Conservation (phyloP, 2,797 vertebrate species). For the Potorous gilbertii region DNA sequence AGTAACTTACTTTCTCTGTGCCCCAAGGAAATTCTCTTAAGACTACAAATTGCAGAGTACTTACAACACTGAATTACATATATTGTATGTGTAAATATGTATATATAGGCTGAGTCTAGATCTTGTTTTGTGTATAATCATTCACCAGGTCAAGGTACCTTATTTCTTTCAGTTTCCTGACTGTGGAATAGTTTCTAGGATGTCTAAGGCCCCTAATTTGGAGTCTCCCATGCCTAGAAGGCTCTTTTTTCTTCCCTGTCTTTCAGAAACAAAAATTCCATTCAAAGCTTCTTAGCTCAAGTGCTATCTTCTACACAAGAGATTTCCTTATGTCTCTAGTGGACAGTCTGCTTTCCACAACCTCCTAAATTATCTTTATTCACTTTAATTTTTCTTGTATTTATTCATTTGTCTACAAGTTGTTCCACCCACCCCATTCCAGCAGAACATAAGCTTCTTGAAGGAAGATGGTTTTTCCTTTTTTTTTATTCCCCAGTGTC, state of each 20-base stretch:
- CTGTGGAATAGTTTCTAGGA: neutral
- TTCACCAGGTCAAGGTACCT: neutral
- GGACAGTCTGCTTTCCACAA: neutral
- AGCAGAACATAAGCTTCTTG: neutral
- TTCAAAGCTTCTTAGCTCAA: neutral
- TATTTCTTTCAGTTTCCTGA: neutral
- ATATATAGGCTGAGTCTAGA: neutral
- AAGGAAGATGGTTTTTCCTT: neutral
- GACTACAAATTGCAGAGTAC: neutral
- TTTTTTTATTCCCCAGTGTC: neutral
- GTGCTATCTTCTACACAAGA: neutral
- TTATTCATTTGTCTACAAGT: neutral
- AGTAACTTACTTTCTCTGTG: neutral
- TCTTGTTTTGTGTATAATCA: conserved; percentile 15
- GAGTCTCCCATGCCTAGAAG: neutral
- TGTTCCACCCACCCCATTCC: too few species aligned
- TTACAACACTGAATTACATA: neutral
- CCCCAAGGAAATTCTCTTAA: neutral
- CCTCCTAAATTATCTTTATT: neutral
- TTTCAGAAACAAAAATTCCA: neutral
- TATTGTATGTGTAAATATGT: neutral
- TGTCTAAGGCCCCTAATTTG: neutral
- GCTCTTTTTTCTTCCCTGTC: neutral
- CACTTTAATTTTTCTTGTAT: neutral
- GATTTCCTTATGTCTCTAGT: neutral